phyloP scores from a whole-genome alignment of 2,113 vertebrate genomes.

The Macaca nemestrina region DNA sequence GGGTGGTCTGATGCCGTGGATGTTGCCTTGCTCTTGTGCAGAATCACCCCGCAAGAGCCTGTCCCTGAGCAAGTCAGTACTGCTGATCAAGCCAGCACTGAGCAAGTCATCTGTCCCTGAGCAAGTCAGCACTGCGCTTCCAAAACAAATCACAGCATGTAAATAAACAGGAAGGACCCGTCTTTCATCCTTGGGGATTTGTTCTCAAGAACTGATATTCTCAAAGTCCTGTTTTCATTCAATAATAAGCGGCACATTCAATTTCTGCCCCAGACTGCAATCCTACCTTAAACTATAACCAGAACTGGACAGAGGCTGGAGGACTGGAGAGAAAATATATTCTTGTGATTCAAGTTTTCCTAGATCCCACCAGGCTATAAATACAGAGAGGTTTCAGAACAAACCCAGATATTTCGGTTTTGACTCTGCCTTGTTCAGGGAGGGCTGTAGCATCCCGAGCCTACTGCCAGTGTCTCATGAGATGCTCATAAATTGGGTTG shows the following conservation, averaged over 20 bases:
- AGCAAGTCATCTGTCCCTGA: not conserved
- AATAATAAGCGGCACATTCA: not conserved
- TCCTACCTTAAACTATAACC: not conserved
- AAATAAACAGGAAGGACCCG: not conserved
- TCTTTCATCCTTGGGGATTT: not conserved
- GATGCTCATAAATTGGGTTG: not conserved
- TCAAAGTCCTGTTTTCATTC: not conserved
- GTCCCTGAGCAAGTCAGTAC: not conserved
- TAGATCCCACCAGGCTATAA: not conserved
- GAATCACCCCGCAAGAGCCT: not conserved
- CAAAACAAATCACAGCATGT: not conserved
- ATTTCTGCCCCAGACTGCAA: not conserved
- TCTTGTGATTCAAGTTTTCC: not conserved
- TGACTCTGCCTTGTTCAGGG: not conserved
- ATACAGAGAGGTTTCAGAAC: not conserved
- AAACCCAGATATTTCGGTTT: not conserved
- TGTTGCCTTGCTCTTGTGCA: not conserved
- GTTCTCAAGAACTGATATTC: not conserved
- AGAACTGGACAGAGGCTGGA: not conserved
- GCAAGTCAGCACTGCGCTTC: not conserved
- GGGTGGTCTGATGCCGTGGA: not conserved
- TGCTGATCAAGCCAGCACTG: not conserved
- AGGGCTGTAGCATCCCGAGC: not conserved
- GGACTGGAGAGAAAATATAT: not conserved
- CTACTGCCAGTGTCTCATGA: not conserved